These are phyloP conservation scores for Melopsittacus undulatus DNA, from an alignment of 2,797 vertebrate genomes.

Conservation along the genomic window DNA sequence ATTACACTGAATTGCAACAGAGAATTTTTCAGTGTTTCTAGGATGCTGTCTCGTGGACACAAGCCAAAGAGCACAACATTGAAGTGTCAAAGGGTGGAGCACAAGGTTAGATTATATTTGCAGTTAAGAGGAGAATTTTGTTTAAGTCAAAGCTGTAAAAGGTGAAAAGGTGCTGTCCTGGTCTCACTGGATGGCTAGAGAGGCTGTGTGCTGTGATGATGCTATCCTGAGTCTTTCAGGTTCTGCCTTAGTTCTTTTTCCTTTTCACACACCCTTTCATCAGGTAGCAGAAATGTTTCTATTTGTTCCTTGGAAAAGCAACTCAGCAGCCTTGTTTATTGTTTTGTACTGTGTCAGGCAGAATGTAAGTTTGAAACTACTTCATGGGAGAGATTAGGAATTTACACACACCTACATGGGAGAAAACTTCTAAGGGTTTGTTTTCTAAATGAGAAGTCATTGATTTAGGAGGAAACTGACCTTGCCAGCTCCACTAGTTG, in stretches of 20 bases:
- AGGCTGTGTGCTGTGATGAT: neutral
- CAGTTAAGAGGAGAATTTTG: neutral
- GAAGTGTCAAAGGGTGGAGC: neutral
- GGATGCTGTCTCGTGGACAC: neutral
- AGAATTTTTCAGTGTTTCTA: neutral
- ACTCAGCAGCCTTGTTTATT: neutral
- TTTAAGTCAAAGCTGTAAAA: neutral
- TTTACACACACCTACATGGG: neutral
- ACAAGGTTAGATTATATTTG: neutral
- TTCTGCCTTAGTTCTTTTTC: neutral
- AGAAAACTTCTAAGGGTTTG: neutral
- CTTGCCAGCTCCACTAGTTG: neutral
- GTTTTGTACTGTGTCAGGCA: neutral
- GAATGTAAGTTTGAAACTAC: neutral
- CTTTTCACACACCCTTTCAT: neutral
- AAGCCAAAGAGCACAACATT: neutral
- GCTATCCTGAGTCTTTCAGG: neutral
- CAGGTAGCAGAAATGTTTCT: neutral
- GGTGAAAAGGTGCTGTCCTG: neutral
- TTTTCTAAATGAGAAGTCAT: neutral
- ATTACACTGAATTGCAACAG: neutral
- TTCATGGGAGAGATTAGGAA: neutral
- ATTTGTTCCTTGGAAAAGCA: neutral
- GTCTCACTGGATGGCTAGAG: neutral
- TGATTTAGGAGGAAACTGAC: neutral